phyloP scores from a whole-genome alignment of 2,797 vertebrate species.

The Oophaga sylvatica region DNA sequence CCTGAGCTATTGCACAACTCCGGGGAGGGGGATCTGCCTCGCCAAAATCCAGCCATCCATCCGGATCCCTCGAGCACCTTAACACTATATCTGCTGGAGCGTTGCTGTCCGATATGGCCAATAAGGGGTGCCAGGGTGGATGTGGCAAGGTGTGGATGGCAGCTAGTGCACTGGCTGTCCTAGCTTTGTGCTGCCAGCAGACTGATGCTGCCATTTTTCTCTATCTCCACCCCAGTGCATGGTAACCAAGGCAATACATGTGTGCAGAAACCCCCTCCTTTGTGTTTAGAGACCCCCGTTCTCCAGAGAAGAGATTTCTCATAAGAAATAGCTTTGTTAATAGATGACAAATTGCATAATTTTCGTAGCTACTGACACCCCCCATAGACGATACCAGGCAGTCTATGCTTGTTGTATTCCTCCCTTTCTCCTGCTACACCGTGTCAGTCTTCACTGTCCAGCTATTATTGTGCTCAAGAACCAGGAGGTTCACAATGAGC shows the following conservation, averaged over 20 bases:
- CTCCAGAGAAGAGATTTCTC: not conserved
- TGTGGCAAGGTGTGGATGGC: too few relatives aligned
- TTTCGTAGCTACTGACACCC: not conserved
- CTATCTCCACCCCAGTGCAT: not conserved
- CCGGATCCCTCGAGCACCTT: not conserved
- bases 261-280: not conserved
- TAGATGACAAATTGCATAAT: not conserved
- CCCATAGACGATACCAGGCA: not conserved
- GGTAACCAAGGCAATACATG: too few relatives aligned
- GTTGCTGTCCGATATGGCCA: not conserved
- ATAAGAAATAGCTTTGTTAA: not conserved
- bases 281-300: not conserved
- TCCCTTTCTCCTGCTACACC: too few relatives aligned
- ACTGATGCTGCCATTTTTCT: too few relatives aligned
- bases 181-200: too few relatives aligned
- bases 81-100: not conserved
- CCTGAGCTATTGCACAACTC: conserved; percentile 27
- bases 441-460: not conserved
- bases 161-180: too few relatives aligned
- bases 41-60: conserved; percentile 12
- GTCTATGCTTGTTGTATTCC: too few relatives aligned
- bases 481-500: not conserved
- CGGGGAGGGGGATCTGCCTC: not conserved
- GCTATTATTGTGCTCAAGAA: not conserved
- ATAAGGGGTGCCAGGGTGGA: not conserved